phyloP scores from a whole-genome alignment of 2,113 vertebrate genomes.

The Microcebus murinus region DNA sequence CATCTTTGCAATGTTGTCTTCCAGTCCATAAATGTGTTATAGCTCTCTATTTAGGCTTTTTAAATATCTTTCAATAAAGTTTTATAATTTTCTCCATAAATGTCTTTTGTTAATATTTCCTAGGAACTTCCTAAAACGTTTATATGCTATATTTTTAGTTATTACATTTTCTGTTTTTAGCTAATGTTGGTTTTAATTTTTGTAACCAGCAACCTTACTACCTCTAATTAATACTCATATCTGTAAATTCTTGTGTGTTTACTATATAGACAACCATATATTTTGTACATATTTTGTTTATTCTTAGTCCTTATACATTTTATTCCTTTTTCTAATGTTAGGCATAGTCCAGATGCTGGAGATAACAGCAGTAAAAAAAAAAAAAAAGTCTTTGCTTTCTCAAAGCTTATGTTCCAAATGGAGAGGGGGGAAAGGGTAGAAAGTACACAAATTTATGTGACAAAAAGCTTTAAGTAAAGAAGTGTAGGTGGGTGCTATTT shows the following conservation, averaged over 20 bases:
- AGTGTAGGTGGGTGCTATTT: background rate
- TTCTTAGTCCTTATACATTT: background rate
- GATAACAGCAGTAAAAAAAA: background rate
- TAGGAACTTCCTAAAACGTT: background rate
- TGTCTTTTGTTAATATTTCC: conserved; percentile 34
- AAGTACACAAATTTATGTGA: background rate
- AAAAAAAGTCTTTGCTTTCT: background rate
- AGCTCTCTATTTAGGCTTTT: conserved; percentile 36
- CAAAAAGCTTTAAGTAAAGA: background rate
- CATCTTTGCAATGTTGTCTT: conserved; percentile 1
- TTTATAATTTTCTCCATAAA: conserved; percentile 54
- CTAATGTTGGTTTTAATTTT: conserved; percentile 9
- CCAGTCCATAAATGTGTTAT: background rate
- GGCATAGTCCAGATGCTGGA: background rate
- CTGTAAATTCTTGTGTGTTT: background rate
- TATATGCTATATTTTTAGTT: conserved; percentile 3
- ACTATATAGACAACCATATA: background rate
- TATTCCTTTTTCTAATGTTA: background rate
- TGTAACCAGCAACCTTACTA: background rate
- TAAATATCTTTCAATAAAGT: conserved; percentile 63
- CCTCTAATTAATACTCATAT: background rate
- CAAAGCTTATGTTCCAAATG: background rate
- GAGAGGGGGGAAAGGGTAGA: background rate
- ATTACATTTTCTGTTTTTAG: background rate
- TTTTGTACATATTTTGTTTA: background rate